Evolutionary conservation across 1,140 invertebrate genomes (phyloP).

Genomic region (Caenorhabditis briggsae): DNA sequence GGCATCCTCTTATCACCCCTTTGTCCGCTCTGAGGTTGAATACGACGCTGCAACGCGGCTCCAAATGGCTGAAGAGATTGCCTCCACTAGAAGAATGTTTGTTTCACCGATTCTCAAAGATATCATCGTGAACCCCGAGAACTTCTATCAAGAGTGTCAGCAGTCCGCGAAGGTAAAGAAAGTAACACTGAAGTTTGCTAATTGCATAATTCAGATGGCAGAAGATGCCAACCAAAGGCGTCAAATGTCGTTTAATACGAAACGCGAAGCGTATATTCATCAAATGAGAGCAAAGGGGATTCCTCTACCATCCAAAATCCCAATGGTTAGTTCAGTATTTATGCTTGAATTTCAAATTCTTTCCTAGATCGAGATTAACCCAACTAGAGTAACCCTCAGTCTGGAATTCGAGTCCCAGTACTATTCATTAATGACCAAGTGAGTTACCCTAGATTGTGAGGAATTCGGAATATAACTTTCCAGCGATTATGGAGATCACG

Average conservation of each 20-base stretch:
- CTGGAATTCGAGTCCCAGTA: constrained; percentile 41
- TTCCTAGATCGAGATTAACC: constrained; percentile 51
- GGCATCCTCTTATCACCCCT: neutral
- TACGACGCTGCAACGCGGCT: constrained; percentile 8
- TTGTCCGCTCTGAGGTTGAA: neutral
- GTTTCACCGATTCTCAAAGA: constrained; percentile 27
- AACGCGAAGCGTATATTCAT: constrained; percentile 19
- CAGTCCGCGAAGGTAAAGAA: neutral
- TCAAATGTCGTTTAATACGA: constrained; percentile 20
- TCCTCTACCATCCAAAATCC: constrained; percentile 12
- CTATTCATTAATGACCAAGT: constrained; percentile 47
- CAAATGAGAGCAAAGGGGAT: neutral
- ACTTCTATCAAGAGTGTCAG: constrained; percentile 7
- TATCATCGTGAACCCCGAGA: constrained; percentile 30
- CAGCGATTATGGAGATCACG: constrained; percentile 34
- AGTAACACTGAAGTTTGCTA: neutral
- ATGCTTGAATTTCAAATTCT: neutral
- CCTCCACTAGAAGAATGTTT: neutral
- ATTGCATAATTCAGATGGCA: neutral
- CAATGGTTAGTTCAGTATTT: neutral
- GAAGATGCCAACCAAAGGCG: constrained; percentile 14
- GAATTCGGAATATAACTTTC: neutral
- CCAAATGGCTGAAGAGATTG: constrained; percentile 13
- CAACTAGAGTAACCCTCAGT: constrained; percentile 52
- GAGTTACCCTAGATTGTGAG: neutral